phyloP scores from a whole-genome alignment of 2,888 invertebrate species.

The Marasmarcha lunaedactyla region DNA sequence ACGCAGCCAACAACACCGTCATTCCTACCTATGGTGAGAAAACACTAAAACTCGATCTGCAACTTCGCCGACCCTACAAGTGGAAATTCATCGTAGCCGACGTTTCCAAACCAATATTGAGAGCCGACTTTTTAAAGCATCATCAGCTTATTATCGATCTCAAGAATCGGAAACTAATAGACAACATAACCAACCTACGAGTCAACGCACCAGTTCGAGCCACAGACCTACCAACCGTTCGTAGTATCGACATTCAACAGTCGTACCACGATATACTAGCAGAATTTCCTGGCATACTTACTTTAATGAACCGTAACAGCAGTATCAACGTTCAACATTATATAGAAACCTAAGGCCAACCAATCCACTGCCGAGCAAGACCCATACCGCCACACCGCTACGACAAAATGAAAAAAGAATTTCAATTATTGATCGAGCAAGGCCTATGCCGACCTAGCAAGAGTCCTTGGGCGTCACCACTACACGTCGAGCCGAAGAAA shows the following conservation, averaged over 20 bases:
- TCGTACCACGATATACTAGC: constrained; percentile 5
- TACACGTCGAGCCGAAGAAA: constrained; percentile 19
- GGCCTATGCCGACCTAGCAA: constrained; percentile 7
- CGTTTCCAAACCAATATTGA: background rate
- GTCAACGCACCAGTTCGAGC: background rate
- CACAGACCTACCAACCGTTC: constrained; percentile 2
- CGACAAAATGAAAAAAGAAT: constrained; percentile 3
- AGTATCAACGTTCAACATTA: constrained; percentile 3
- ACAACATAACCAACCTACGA: background rate
- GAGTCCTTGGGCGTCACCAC: constrained; percentile 10
- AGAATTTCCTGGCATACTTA: constrained; percentile 2
- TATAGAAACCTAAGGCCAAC: constrained; percentile 4
- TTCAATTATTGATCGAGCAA: constrained; percentile 5
- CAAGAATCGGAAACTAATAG: constrained; percentile 1
- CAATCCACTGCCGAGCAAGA: constrained; percentile 5
- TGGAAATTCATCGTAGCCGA: constrained; percentile 7
- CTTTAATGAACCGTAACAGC: constrained; percentile 8
- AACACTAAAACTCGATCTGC: constrained; percentile 3
- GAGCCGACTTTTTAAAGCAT: constrained; percentile 1
- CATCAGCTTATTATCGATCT: constrained; percentile 3
- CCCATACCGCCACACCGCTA: constrained; percentile 9
- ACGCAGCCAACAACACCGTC: constrained; percentile 6
- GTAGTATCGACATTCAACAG: constrained; percentile 4
- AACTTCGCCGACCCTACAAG: constrained; percentile 5
- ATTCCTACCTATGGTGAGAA: constrained; percentile 5